Evolutionary conservation across 2,888 invertebrate genomes (phyloP).

Genomic region (Apamea crenata): DNA sequence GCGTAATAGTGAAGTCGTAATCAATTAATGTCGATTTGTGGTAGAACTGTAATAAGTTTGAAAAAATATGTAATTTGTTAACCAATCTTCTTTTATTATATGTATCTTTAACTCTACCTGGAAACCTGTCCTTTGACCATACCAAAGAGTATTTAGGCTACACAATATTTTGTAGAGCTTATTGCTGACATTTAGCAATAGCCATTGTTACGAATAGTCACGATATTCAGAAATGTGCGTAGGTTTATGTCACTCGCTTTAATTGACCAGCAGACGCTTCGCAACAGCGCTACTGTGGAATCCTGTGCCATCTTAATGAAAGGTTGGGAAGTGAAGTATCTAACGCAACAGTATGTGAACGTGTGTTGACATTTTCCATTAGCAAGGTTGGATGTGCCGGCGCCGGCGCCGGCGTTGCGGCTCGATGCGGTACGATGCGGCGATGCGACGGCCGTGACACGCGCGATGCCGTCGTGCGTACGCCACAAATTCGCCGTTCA

Average conservation of each 20-base stretch:
- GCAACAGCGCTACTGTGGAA: slow-evolving; percentile 39
- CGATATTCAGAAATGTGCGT: slow-evolving; percentile 1
- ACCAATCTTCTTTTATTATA: not conserved
- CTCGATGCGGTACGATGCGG: slow-evolving; percentile 50
- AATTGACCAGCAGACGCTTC: slow-evolving; percentile 31
- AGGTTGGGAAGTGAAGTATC: slow-evolving; percentile 48
- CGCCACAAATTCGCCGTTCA: slow-evolving; percentile 88
- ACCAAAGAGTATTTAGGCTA: not conserved
- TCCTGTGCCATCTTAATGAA: slow-evolving; percentile 43
- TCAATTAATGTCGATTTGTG: slow-evolving; percentile 49
- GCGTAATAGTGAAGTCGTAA: slow-evolving; percentile 43
- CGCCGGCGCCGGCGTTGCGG: slow-evolving; percentile 73
- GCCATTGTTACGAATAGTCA: slow-evolving; percentile 13
- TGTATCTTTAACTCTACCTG: not conserved
- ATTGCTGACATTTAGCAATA: not conserved
- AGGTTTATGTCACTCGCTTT: slow-evolving; percentile 30
- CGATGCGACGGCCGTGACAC: slow-evolving; percentile 84
- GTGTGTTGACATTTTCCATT: slow-evolving; percentile 84
- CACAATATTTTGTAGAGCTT: not conserved
- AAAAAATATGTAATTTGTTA: not conserved
- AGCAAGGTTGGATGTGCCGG: slow-evolving; percentile 79
- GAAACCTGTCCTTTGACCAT: not conserved
- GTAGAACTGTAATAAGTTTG: slow-evolving; percentile 15
- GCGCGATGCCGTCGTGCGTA: slow-evolving; percentile 79
- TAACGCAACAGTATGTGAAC: slow-evolving; percentile 68